Evolutionary conservation across 1,140 invertebrate species (phyloP).

Genomic region (Trichonephila clavipes): DNA sequence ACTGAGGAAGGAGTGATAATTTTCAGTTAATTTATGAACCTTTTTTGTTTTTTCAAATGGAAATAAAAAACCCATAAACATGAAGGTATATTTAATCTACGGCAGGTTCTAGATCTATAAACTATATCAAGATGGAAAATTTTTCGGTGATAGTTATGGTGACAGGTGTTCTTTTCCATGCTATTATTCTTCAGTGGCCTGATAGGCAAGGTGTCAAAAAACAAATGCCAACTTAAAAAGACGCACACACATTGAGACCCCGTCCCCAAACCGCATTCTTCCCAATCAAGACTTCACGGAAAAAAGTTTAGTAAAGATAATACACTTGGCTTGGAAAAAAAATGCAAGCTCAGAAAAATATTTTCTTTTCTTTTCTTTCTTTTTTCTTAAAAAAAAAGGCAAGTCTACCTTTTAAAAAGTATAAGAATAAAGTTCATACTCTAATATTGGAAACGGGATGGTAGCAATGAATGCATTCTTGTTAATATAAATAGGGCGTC

Average conservation of each 20-base stretch:
- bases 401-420: constrained; percentile 38
- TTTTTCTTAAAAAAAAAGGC: constrained; percentile 13
- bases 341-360: neutral
- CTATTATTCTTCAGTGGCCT: neutral
- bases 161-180: constrained; percentile 20
- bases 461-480: constrained; percentile 74
- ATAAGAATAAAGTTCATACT: constrained; percentile 68
- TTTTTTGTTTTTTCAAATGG: neutral
- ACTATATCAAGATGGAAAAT: neutral
- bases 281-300: neutral
- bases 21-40: neutral
- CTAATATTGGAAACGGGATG: constrained; percentile 69
- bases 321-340: neutral
- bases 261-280: constrained; percentile 3
- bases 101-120: neutral
- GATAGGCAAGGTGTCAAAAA: constrained; percentile 51
- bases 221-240: constrained; percentile 18
- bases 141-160: neutral
- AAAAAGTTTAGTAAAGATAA: neutral
- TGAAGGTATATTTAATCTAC: neutral
- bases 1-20: no score
- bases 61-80: neutral
- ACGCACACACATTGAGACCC: neutral
- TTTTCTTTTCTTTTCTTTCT: neutral
- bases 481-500: constrained; percentile 75